phyloP scores from a whole-genome alignment of 2,888 invertebrate genomes.

The Ganaspis brasiliensis region DNA sequence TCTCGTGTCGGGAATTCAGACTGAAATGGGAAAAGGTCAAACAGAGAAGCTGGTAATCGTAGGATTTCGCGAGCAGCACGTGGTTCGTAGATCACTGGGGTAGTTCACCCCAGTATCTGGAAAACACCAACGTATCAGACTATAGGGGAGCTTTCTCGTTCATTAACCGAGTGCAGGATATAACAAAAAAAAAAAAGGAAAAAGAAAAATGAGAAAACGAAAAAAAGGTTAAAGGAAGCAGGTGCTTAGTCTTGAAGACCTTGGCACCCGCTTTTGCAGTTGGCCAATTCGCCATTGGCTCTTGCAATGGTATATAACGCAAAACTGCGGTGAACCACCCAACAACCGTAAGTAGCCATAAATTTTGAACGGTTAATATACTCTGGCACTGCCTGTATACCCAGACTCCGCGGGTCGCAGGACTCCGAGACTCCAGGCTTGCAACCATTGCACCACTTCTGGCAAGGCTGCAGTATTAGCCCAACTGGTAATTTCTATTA shows the following conservation, averaged over 20 bases:
- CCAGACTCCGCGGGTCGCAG: constrained; percentile 6
- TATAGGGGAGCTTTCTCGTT: constrained; percentile 57
- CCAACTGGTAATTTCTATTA: constrained; percentile 28
- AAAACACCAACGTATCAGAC: constrained; percentile 24
- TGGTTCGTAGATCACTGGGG: constrained; percentile 35
- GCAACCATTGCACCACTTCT: constrained; percentile 22
- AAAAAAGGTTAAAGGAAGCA: constrained; percentile 31
- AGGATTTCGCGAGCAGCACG: constrained; percentile 34
- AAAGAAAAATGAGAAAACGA: constrained; percentile 16
- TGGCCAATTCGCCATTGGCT: constrained; percentile 30
- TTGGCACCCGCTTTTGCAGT: constrained; percentile 36
- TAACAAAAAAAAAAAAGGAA: constrained; percentile 32
- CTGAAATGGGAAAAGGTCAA: constrained; percentile 31
- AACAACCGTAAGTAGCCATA: constrained; percentile 69
- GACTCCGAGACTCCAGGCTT: background rate
- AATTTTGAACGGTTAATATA: constrained; percentile 74
- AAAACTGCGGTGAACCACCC: constrained; percentile 65
- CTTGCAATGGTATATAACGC: constrained; percentile 45
- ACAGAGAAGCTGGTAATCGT: constrained; percentile 31
- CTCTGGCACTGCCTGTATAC: constrained; percentile 54
- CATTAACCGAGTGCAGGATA: constrained; percentile 60
- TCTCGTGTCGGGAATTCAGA: constrained; percentile 14
- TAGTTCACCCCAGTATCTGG: constrained; percentile 12
- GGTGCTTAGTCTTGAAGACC: constrained; percentile 26
- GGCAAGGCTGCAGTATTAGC: constrained; percentile 27